Conservation (phyloP, 2,113 vertebrate species). For the Podiceps cristatus region DNA sequence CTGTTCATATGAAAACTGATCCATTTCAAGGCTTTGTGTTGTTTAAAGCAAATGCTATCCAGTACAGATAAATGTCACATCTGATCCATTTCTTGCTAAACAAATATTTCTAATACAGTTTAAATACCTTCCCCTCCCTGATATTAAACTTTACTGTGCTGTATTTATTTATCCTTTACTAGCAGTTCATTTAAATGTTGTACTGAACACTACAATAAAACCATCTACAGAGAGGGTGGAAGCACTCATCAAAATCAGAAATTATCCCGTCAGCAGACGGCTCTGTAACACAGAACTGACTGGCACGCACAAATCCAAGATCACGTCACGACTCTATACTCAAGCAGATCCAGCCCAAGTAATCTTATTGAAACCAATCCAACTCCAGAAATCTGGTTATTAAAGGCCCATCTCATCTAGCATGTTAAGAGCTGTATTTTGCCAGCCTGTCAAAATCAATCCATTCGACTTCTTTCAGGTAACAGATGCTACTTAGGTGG, state of each 20-base stretch:
- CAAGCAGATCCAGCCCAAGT: not conserved
- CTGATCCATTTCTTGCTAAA: conserved; percentile 16
- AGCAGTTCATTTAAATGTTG: conserved; percentile 12
- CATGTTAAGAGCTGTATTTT: not conserved
- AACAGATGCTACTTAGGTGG: not conserved
- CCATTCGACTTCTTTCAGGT: not conserved
- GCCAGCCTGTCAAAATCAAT: not conserved
- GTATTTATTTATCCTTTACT: conserved; percentile 19
- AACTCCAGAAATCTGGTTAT: not conserved
- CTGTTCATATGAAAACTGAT: not conserved
- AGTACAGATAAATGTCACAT: conserved; percentile 8
- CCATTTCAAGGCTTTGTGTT: not conserved
- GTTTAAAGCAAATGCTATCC: not conserved
- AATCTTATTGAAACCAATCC: not conserved
- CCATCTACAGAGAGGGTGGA: not conserved
- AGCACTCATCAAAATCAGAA: conserved; percentile 15
- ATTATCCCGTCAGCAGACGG: not conserved
- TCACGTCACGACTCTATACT: not conserved
- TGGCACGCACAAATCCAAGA: not conserved
- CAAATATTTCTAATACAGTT: conserved; percentile 13
- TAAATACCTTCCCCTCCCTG: not conserved
- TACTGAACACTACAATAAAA: not conserved
- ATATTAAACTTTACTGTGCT: not conserved
- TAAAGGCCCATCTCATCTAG: not conserved
- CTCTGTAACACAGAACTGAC: not conserved